Evolutionary conservation across 2,113 vertebrate species (phyloP).

Genomic region (Vombatus ursinus): DNA sequence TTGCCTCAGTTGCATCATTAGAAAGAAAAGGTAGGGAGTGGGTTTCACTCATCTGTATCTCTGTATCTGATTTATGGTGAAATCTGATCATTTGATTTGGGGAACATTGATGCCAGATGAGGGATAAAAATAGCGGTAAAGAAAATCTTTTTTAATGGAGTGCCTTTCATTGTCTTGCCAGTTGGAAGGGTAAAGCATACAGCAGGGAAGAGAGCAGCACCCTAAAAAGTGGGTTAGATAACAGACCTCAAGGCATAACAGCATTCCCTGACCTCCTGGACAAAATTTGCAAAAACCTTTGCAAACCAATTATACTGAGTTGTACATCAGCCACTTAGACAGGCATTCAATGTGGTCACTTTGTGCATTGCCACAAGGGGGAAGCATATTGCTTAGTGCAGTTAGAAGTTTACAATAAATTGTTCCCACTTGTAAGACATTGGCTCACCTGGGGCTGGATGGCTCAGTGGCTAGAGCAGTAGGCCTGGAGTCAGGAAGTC

Average conservation of each 20-base stretch:
- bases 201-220: constrained; percentile 79
- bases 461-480: background rate
- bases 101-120: constrained; percentile 71
- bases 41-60: constrained; percentile 74
- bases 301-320: constrained; percentile 65
- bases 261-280: constrained; percentile 66
- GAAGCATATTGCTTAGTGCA: constrained; percentile 51
- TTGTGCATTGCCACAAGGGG: constrained; percentile 53
- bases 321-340: constrained; percentile 50
- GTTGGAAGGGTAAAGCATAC: constrained; percentile 80
- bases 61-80: constrained; percentile 80
- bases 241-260: constrained; percentile 72
- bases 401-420: constrained; percentile 49
- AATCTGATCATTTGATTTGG: constrained; percentile 81
- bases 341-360: constrained; percentile 49
- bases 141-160: constrained; percentile 78
- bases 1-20: constrained; percentile 72
- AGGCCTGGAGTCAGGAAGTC: background rate
- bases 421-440: background rate
- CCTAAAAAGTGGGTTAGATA: constrained; percentile 80
- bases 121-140: constrained; percentile 78
- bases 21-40: constrained; percentile 75
- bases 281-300: constrained; percentile 74
- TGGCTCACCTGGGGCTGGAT: constrained; percentile 45
- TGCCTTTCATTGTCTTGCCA: constrained; percentile 69